A percentile compares a stretch with the other conserved stretches of the same genome.
These are phyloP conservation scores for Pyrocephalus nanus DNA, from an alignment of 2,797 vertebrate species.

Conservation along the genomic window DNA sequence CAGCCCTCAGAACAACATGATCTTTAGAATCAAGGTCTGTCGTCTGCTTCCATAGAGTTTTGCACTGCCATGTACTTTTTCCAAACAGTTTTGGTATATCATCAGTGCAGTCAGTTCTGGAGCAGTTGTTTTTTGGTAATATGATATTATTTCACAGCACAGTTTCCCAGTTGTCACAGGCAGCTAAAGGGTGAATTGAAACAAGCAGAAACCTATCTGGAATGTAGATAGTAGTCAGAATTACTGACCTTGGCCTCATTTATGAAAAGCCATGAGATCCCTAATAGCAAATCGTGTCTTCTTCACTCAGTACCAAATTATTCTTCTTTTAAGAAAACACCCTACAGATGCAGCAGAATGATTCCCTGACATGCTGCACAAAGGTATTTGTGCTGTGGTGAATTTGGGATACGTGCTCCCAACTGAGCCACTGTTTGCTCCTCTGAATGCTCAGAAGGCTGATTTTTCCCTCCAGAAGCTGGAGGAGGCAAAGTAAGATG, in stretches of 20 bases:
- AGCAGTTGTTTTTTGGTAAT: background rate
- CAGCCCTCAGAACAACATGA: background rate
- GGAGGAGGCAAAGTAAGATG: background rate
- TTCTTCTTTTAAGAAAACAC: background rate
- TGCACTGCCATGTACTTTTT: background rate
- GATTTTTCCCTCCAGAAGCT: background rate
- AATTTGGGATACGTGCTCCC: background rate
- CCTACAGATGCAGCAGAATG: background rate
- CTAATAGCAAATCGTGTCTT: background rate
- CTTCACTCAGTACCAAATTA: background rate
- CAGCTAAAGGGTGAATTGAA: background rate
- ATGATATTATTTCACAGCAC: background rate
- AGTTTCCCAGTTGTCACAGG: background rate
- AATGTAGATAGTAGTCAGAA: background rate
- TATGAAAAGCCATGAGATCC: background rate
- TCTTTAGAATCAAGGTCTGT: background rate
- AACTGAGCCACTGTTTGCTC: background rate
- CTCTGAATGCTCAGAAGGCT: background rate
- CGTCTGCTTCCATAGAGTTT: background rate
- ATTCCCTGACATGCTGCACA: background rate
- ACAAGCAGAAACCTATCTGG: background rate
- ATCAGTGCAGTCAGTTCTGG: background rate
- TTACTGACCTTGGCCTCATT: conserved; percentile 2
- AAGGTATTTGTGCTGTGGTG: background rate
- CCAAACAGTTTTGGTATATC: background rate